Percentiles rank a stretch among this genome's conserved stretches.
phyloP scores from a whole-genome alignment of 2,888 invertebrate genomes.

The Ariolimax columbianus region DNA sequence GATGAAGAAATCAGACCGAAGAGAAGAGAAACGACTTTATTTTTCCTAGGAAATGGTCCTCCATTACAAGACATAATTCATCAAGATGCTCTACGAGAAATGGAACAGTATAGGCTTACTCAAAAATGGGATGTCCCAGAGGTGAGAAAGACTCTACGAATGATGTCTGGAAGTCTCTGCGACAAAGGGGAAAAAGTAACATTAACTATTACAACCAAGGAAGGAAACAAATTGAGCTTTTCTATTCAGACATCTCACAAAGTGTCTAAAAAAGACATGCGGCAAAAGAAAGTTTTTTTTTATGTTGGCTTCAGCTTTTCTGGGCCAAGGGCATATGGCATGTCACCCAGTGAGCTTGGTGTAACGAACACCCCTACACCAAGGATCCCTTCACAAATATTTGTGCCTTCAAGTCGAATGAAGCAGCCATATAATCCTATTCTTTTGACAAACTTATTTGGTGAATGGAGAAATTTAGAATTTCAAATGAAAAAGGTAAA shows the following conservation, averaged over 20 bases:
- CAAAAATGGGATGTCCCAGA: slow-evolving; percentile 57
- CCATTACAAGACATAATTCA: slow-evolving; percentile 35
- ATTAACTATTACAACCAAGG: slow-evolving; percentile 47
- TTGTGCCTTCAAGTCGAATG: background rate
- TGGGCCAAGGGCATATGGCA: slow-evolving; percentile 64
- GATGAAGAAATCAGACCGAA: slow-evolving; percentile 50
- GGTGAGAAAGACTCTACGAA: slow-evolving; percentile 54
- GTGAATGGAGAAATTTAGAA: background rate
- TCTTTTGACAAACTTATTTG: background rate
- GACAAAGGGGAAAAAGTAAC: slow-evolving; percentile 57
- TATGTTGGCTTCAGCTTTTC: slow-evolving; percentile 65
- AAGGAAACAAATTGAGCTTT: slow-evolving; percentile 54
- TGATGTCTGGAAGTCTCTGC: slow-evolving; percentile 58
- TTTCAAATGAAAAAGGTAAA: background rate
- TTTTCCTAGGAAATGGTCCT: slow-evolving; percentile 61
- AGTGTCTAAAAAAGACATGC: slow-evolving; percentile 57
- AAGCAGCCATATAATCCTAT: background rate
- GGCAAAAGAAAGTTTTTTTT: slow-evolving; percentile 65
- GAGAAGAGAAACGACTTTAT: slow-evolving; percentile 63
- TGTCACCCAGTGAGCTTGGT: slow-evolving; percentile 53
- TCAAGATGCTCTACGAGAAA: background rate
- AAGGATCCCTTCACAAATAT: background rate
- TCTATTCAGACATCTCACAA: slow-evolving; percentile 60
- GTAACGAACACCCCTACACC: background rate
- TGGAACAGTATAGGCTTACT: background rate